Conservation (phyloP, 2,797 vertebrate genomes). For the Thripadectes ignobilis region DNA sequence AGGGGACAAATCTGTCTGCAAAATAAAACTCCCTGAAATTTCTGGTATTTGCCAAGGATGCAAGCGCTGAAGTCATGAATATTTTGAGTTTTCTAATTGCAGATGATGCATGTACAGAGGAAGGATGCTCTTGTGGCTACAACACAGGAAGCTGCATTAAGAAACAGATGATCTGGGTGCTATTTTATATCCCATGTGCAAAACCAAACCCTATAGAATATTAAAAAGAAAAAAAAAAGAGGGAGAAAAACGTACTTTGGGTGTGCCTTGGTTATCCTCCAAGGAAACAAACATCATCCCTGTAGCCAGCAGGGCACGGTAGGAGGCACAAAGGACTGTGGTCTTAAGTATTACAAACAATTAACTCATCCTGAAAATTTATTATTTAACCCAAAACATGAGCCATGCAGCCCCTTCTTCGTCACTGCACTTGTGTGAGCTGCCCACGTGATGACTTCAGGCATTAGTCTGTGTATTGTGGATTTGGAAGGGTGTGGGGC, state of each 20-base stretch:
- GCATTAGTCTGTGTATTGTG: background rate
- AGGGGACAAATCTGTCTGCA: background rate
- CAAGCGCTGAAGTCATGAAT: background rate
- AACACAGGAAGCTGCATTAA: conserved; percentile 12
- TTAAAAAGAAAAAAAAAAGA: background rate
- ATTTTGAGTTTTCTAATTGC: background rate
- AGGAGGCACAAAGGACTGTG: background rate
- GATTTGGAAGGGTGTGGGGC: background rate
- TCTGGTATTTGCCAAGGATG: background rate
- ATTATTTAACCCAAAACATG: background rate
- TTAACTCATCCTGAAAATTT: background rate
- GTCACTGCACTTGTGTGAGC: background rate
- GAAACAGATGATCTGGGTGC: conserved; percentile 29
- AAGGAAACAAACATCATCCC: background rate
- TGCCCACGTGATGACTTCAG: background rate
- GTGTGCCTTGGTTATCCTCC: background rate
- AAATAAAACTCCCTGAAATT: background rate
- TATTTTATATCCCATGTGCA: background rate
- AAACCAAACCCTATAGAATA: background rate
- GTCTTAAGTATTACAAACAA: background rate
- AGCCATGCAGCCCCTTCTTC: background rate
- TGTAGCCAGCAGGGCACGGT: background rate
- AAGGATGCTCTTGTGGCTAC: background rate
- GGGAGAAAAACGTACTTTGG: background rate
- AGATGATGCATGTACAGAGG: background rate